These are phyloP conservation scores for Emys orbicularis DNA, from an alignment of 2,797 vertebrate species.

Conservation along the genomic window DNA sequence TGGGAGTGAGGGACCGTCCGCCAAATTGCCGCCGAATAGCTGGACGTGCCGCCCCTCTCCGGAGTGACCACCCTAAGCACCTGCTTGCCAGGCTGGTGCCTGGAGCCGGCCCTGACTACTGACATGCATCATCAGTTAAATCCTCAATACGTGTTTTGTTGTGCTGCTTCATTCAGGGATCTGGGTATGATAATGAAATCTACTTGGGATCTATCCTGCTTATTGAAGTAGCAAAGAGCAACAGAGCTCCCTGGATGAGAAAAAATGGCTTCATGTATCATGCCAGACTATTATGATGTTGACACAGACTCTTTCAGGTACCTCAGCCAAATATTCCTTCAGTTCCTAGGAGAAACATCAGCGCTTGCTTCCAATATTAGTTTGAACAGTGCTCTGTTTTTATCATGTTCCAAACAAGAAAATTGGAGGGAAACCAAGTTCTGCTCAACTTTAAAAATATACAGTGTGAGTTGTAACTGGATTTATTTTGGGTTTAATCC, in stretches of 20 bases:
- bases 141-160: neutral
- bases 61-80: no score
- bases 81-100: no score
- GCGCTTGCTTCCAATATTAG: conserved; percentile 48
- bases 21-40: no score
- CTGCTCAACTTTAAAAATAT: conserved; percentile 47
- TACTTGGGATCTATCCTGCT: conserved; percentile 22
- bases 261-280: neutral
- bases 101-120: neutral
- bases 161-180: neutral
- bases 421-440: conserved; percentile 59
- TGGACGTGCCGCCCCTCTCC: no score
- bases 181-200: conserved; percentile 1
- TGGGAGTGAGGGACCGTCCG: no score
- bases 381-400: conserved; percentile 61
- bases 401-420: conserved; percentile 44
- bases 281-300: conserved; percentile 55
- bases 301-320: conserved; percentile 24
- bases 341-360: conserved; percentile 66
- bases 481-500: conserved; percentile 59
- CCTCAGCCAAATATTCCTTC: conserved; percentile 62
- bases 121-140: conserved; percentile 22
- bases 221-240: conserved; percentile 45
- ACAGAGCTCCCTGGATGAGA: conserved; percentile 48
- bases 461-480: conserved; percentile 25